A percentile compares a stretch with the other conserved stretches of the same genome.
Conservation (phyloP, 2,113 vertebrate genomes). For the Dascyllus trimaculatus region DNA sequence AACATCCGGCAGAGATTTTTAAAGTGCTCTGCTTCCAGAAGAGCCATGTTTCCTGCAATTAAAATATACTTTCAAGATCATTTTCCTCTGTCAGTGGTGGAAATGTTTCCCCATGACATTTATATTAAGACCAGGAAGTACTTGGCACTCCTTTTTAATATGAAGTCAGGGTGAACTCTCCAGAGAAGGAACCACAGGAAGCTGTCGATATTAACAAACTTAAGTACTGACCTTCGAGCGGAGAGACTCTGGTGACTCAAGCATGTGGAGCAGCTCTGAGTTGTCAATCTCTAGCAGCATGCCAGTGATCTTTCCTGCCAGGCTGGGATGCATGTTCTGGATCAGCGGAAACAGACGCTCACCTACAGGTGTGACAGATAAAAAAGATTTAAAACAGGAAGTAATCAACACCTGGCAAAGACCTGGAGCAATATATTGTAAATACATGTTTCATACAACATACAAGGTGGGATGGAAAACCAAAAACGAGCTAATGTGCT, state of each 20-base stretch:
- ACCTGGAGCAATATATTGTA: no score
- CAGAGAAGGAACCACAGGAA: neutral
- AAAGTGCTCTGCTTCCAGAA: neutral
- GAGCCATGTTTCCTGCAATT: neutral
- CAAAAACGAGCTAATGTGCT: no score
- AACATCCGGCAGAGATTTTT: neutral
- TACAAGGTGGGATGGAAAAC: no score
- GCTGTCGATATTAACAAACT: neutral
- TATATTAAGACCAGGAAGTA: neutral
- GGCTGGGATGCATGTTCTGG: slow-evolving; percentile 95
- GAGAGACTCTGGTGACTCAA: slow-evolving; percentile 98
- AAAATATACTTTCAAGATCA: neutral
- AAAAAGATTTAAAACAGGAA: neutral
- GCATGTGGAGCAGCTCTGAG: slow-evolving; percentile 98
- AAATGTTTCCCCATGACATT: neutral
- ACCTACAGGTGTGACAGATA: slow-evolving; percentile 79
- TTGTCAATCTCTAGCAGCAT: slow-evolving; percentile 99
- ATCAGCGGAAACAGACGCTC: slow-evolving; percentile 97
- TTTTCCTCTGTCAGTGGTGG: neutral
- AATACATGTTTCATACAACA: no score
- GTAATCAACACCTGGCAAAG: no score
- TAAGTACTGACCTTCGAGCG: slow-evolving; percentile 90
- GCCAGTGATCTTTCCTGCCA: slow-evolving; percentile 98
- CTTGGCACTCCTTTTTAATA: neutral
- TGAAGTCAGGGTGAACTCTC: neutral